Conservation (phyloP, 2,888 invertebrate genomes). For the Cosmorhoe ocellata region DNA sequence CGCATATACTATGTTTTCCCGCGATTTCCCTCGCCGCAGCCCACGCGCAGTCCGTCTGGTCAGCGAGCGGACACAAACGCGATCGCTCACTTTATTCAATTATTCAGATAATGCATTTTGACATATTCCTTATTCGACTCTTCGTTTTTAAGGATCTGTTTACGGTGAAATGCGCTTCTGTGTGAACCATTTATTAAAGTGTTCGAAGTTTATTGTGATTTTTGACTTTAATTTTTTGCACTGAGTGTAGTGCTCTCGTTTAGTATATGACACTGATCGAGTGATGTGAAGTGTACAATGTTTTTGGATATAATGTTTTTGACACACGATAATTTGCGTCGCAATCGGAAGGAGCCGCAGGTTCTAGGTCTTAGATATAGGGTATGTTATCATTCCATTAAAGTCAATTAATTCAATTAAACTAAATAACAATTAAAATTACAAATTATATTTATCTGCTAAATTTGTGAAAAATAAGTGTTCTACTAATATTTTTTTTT, state of each 20-base stretch:
- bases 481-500: no score
- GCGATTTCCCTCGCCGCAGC: conserved; percentile 69
- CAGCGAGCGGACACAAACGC: conserved; percentile 57
- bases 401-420: no score
- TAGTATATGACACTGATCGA: conserved; percentile 38
- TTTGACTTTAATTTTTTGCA: background rate
- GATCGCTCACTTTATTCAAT: conserved; percentile 36
- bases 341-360: conserved; percentile 73
- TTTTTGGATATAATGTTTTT: conserved; percentile 80
- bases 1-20: conserved; percentile 58
- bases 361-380: conserved; percentile 76
- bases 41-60: conserved; percentile 57
- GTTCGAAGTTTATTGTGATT: background rate
- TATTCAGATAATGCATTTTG: conserved; percentile 76
- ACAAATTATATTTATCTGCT: no score
- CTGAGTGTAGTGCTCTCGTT: no score
- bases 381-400: conserved; percentile 55
- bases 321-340: conserved; percentile 77
- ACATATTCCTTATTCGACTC: conserved; percentile 47
- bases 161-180: background rate
- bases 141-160: background rate
- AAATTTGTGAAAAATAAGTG: no score
- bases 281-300: conserved; percentile 62
- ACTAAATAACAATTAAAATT: no score
- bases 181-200: background rate